These are phyloP conservation scores for Ranitomeya imitator DNA, from an alignment of 2,113 vertebrate genomes.

Conservation along the genomic window DNA sequence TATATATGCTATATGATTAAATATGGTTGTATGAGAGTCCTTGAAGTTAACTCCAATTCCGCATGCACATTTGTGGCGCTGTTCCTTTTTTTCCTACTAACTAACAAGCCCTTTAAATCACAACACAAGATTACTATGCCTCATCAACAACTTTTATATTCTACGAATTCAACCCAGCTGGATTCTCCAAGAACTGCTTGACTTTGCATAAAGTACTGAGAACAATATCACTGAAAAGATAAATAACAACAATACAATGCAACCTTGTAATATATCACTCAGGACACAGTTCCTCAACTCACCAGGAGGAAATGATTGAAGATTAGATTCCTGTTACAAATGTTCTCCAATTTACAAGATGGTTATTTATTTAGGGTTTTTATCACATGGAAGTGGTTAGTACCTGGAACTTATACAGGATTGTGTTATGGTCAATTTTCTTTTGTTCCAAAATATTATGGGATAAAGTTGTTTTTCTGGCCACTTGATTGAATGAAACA, in stretches of 20 bases:
- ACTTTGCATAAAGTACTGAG: neutral
- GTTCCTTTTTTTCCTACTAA: neutral
- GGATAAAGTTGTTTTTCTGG: conserved; percentile 53
- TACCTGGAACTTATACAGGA: conserved; percentile 57
- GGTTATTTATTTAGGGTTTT: conserved; percentile 51
- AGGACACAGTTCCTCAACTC: conserved; percentile 29
- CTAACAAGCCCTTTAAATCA: neutral
- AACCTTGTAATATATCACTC: conserved; percentile 44
- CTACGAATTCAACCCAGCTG: neutral
- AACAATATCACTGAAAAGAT: conserved; percentile 6
- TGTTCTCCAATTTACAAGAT: conserved; percentile 40
- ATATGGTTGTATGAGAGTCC: too few species aligned
- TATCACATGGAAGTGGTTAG: conserved; percentile 62
- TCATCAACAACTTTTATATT: neutral
- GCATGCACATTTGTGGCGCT: neutral
- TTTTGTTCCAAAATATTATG: conserved; percentile 43
- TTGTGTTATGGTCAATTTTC: conserved; percentile 49
- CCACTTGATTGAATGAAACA: conserved; percentile 44
- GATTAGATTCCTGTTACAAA: conserved; percentile 57
- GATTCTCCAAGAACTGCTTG: neutral
- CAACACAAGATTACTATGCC: neutral
- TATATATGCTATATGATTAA: too few species aligned
- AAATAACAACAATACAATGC: conserved; percentile 38
- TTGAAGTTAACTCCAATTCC: neutral
- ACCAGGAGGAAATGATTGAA: conserved; percentile 30